Evolutionary conservation across 2,113 vertebrate species (phyloP).

Genomic region (Muntiacus muntjak): DNA sequence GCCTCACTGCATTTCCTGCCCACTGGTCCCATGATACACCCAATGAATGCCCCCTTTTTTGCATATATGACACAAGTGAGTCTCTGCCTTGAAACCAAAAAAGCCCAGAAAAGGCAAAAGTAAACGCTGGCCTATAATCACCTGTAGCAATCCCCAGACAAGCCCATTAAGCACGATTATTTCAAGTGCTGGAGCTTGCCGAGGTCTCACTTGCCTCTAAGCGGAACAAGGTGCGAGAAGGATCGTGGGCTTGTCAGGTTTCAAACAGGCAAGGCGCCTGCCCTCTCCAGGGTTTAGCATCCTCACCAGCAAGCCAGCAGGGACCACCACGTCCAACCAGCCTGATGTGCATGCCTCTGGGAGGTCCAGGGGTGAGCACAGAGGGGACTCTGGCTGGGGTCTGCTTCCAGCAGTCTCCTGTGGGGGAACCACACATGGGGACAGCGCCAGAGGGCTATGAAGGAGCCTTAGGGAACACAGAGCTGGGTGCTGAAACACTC

Average conservation of each 20-base stretch:
- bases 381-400: not conserved
- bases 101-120: not conserved
- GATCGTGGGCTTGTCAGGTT: not conserved
- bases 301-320: not conserved
- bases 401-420: not conserved
- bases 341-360: not conserved
- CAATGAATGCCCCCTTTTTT: not conserved
- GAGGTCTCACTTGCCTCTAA: not conserved
- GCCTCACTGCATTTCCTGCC: not conserved
- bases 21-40: not conserved
- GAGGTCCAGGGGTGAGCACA: not conserved
- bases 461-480: not conserved
- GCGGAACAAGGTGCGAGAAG: not conserved
- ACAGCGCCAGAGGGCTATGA: not conserved
- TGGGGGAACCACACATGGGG: not conserved
- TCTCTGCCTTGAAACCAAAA: not conserved
- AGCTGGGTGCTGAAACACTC: not conserved
- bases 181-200: fast-evolving
- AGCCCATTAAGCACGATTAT: not conserved
- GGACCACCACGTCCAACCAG: not conserved
- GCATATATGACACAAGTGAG: not conserved
- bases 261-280: not conserved
- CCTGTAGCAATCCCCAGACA: not conserved
- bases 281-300: not conserved
- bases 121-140: no score